phyloP scores from a whole-genome alignment of 1,140 invertebrate genomes.

The Bombus soroeensis region DNA sequence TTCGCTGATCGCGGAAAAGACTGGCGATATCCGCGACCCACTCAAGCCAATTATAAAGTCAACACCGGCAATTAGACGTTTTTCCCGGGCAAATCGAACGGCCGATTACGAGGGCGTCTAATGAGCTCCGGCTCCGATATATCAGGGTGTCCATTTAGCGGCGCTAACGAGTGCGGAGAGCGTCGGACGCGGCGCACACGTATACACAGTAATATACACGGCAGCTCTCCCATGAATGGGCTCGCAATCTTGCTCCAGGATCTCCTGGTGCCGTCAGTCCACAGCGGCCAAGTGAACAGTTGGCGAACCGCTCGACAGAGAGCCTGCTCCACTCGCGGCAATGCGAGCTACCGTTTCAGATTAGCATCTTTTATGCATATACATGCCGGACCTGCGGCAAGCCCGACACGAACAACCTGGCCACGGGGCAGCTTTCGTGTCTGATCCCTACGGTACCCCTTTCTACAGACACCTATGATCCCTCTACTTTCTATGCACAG shows the following conservation, averaged over 20 bases:
- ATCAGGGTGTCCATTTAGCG: constrained; percentile 67
- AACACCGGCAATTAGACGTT: constrained; percentile 46
- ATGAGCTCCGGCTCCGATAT: constrained; percentile 57
- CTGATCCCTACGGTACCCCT: constrained; percentile 31
- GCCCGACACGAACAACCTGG: constrained; percentile 20
- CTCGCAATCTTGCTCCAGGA: constrained; percentile 71
- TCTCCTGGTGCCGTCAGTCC: constrained; percentile 57
- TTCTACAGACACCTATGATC: constrained; percentile 8
- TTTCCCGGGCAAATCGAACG: constrained; percentile 48
- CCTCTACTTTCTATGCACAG: not conserved
- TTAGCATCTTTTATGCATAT: constrained; percentile 76
- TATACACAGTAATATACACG: constrained; percentile 12
- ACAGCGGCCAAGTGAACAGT: constrained; percentile 73
- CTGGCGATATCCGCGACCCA: not conserved
- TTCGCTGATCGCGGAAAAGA: constrained; percentile 17
- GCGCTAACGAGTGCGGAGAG: constrained; percentile 64
- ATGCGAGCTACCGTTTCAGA: constrained; percentile 78
- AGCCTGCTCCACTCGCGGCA: constrained; percentile 72
- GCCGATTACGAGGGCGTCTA: constrained; percentile 52
- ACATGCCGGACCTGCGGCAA: constrained; percentile 62
- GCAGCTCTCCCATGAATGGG: constrained; percentile 65
- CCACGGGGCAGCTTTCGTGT: constrained; percentile 15
- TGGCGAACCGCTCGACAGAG: constrained; percentile 62
- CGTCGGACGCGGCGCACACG: constrained; percentile 33
- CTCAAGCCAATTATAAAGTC: constrained; percentile 42